Evolutionary conservation across 2,113 vertebrate genomes (phyloP).

Genomic region (Protobothrops mucrosquamatus): DNA sequence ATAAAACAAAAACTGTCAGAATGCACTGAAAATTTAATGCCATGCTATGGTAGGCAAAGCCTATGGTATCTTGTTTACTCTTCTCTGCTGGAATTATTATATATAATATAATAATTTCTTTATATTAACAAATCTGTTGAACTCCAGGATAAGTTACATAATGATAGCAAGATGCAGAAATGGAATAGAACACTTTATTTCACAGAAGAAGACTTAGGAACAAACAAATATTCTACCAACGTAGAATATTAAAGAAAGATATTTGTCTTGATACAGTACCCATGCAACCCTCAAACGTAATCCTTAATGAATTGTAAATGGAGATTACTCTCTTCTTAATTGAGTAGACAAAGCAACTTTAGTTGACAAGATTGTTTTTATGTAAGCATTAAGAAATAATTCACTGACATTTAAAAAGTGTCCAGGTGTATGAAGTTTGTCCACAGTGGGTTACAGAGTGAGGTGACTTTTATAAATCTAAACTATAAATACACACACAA

Average conservation of each 20-base stretch:
- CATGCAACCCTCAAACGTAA: not conserved
- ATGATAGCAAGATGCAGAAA: not conserved
- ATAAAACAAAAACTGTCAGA: constrained; percentile 59
- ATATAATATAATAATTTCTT: too few species aligned
- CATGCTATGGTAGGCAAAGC: constrained; percentile 21
- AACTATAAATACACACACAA: not conserved
- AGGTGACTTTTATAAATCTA: not conserved
- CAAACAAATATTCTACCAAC: not conserved
- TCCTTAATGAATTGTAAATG: not conserved
- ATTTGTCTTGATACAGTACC: not conserved
- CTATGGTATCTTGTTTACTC: constrained; percentile 44
- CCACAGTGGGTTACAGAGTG: not conserved
- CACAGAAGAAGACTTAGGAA: not conserved
- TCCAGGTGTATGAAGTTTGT: not conserved
- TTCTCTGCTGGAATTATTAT: constrained; percentile 20
- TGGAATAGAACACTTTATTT: not conserved
- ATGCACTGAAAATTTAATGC: constrained; percentile 54
- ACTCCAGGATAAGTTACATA: not conserved
- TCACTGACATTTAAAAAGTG: not conserved
- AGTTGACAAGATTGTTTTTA: not conserved
- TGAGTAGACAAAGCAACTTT: not conserved
- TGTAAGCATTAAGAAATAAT: not conserved
- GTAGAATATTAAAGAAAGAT: not conserved
- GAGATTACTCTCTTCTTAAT: not conserved
- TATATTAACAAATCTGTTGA: not conserved